A percentile compares a stretch with the other conserved stretches of the same genome.
Evolutionary conservation across 2,888 invertebrate genomes (phyloP).

Genomic region (Pollenia griseotomentosa): DNA sequence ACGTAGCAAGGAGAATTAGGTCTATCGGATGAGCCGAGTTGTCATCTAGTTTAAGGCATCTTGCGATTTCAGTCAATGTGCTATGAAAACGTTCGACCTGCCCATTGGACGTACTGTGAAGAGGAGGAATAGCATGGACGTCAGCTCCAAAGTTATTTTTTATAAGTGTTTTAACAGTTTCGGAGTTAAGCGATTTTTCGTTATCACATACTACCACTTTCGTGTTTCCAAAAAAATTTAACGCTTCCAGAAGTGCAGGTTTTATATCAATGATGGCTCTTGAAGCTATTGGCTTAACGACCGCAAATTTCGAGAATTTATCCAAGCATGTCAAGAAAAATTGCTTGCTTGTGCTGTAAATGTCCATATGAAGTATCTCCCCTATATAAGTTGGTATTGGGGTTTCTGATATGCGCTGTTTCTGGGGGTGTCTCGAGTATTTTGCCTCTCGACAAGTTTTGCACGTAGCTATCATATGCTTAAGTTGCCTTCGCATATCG

Average conservation of each 20-base stretch:
- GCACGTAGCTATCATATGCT: no score
- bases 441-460: no score
- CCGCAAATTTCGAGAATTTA: constrained; percentile 73
- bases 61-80: neutral
- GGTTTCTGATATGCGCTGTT: neutral
- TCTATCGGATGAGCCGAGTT: neutral
- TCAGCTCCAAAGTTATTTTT: constrained; percentile 8
- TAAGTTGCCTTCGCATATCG: no score
- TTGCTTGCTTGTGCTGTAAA: constrained; percentile 67
- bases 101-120: constrained; percentile 21
- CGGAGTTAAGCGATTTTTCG: constrained; percentile 22
- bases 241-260: neutral
- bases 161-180: constrained; percentile 2
- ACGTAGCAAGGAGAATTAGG: neutral
- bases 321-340: constrained; percentile 70
- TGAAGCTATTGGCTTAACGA: constrained; percentile 72
- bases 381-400: neutral
- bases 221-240: constrained; percentile 5
- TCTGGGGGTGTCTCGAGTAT: no score
- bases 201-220: constrained; percentile 13
- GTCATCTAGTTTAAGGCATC: constrained; percentile 6
- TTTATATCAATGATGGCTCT: constrained; percentile 69
- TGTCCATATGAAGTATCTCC: constrained; percentile 54
- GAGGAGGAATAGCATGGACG: neutral
- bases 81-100: constrained; percentile 16